A percentile compares a stretch with the other conserved stretches of the same genome.
phyloP scores from a whole-genome alignment of 2,888 invertebrate genomes.

The Amblyjoppa fuscipennis region DNA sequence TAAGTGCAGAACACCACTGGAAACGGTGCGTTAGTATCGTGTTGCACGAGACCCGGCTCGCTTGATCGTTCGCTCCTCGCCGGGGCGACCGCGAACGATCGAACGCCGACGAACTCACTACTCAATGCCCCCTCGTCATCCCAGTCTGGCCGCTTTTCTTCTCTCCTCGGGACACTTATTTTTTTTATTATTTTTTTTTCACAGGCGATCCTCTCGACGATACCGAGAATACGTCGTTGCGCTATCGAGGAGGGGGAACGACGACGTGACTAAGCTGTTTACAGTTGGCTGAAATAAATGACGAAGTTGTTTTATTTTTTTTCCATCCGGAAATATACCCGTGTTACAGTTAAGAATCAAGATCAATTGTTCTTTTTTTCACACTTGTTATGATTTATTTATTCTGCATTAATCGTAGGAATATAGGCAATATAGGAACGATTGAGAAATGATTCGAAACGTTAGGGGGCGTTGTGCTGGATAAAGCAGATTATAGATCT shows the following conservation, averaged over 20 bases:
- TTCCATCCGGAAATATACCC: too few relatives aligned
- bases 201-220: constrained; percentile 13
- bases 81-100: constrained; percentile 39
- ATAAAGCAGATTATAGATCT: constrained; percentile 23
- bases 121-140: constrained; percentile 5
- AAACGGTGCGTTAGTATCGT: constrained; percentile 32
- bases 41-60: constrained; percentile 38
- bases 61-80: constrained; percentile 18
- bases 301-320: too few relatives aligned
- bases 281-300: too few relatives aligned
- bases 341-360: too few relatives aligned
- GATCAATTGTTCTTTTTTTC: too few relatives aligned
- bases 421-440: neutral
- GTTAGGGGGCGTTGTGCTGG: neutral
- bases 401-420: neutral
- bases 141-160: neutral
- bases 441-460: too few relatives aligned
- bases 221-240: constrained; percentile 14
- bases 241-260: neutral
- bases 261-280: constrained; percentile 3
- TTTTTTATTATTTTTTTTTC: constrained; percentile 15
- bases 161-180: neutral
- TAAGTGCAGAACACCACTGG: constrained; percentile 34
- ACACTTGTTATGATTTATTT: neutral
- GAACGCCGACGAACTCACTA: constrained; percentile 22